These are phyloP conservation scores for Phyllopteryx taeniolatus DNA, from an alignment of 2,113 vertebrate genomes.

Conservation along the genomic window DNA sequence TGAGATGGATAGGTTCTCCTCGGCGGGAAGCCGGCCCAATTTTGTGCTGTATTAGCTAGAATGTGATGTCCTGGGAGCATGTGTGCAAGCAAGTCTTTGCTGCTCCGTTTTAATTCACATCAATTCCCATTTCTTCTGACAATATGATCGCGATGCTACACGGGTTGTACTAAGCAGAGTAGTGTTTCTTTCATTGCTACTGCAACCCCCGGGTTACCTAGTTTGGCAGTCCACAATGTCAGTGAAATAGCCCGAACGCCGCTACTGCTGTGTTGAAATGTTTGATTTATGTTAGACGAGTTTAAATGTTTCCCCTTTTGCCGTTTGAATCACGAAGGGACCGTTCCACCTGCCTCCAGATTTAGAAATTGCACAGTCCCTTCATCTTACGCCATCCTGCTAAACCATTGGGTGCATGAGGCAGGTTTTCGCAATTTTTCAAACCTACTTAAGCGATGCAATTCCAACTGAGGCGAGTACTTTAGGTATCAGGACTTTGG, in stretches of 20 bases:
- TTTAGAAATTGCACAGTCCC: neutral
- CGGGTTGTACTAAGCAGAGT: neutral
- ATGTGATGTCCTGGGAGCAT: slow-evolving; percentile 33
- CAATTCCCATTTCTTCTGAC: neutral
- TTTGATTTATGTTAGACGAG: neutral
- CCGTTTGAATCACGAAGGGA: neutral
- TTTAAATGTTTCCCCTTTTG: neutral
- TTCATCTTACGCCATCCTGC: neutral
- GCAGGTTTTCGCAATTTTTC: neutral
- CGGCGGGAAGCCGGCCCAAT: slow-evolving; percentile 42
- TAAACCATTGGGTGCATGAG: too few relatives aligned
- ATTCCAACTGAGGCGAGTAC: neutral
- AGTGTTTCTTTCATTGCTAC: neutral
- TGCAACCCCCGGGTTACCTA: neutral
- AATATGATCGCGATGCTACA: neutral
- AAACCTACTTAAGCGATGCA: too few relatives aligned
- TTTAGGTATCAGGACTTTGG: neutral
- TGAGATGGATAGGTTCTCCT: slow-evolving; percentile 61
- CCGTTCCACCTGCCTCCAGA: neutral
- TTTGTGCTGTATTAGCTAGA: slow-evolving; percentile 53
- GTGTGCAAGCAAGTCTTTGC: slow-evolving; percentile 32
- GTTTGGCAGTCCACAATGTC: neutral
- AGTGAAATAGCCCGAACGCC: neutral
- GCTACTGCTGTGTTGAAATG: neutral
- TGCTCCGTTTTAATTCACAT: slow-evolving; percentile 14